A percentile compares a stretch with the other conserved stretches of the same genome.
phyloP scores from a whole-genome alignment of 2,888 invertebrate genomes.

The Caenorhabditis macrosperma region DNA sequence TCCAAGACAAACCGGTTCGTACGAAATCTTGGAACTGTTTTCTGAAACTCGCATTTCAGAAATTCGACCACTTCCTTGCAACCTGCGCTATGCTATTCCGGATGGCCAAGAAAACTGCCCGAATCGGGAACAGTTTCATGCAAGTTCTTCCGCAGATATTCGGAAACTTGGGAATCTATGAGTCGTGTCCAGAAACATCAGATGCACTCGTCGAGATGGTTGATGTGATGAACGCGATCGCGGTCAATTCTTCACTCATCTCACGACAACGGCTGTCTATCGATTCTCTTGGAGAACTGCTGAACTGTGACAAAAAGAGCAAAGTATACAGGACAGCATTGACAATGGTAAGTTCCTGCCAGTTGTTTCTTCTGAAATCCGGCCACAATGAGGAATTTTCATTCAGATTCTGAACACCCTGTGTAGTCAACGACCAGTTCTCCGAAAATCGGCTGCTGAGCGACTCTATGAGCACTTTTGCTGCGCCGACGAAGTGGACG shows the following conservation, averaged over 20 bases:
- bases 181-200: slow-evolving; percentile 41
- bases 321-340: slow-evolving; percentile 32
- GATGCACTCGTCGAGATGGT: slow-evolving; percentile 31
- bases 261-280: slow-evolving; percentile 38
- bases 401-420: slow-evolving; percentile 71
- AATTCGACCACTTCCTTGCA: slow-evolving; percentile 32
- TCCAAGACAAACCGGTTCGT: slow-evolving; percentile 28
- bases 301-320: slow-evolving; percentile 51
- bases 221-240: slow-evolving; percentile 32
- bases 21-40: background rate
- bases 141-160: slow-evolving; percentile 51
- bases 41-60: slow-evolving; percentile 11
- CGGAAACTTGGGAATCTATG: slow-evolving; percentile 44
- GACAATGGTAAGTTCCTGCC: slow-evolving; percentile 38
- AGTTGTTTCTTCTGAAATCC: background rate
- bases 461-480: slow-evolving; percentile 75
- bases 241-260: slow-evolving; percentile 22
- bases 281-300: slow-evolving; percentile 42
- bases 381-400: background rate
- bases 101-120: slow-evolving; percentile 10
- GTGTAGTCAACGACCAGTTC: slow-evolving; percentile 60
- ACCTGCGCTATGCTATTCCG: slow-evolving; percentile 30
- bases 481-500: slow-evolving; percentile 53
- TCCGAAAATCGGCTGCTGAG: slow-evolving; percentile 74
- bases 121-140: slow-evolving; percentile 52